phyloP scores from a whole-genome alignment of 2,888 invertebrate genomes.

The Diaphora mendica region DNA sequence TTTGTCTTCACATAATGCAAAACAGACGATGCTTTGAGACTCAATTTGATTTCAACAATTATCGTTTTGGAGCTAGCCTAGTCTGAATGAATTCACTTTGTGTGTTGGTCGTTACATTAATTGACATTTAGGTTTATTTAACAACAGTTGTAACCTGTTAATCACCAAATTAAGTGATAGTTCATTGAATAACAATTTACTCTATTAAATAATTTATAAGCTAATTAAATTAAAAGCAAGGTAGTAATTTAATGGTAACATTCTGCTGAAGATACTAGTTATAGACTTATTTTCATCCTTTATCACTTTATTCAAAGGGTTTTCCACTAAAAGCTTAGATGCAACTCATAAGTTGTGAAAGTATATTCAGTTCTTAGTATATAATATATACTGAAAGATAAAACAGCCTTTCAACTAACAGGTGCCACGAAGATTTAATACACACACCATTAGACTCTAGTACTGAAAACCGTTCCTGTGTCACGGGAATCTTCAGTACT shows the following conservation, averaged over 20 bases:
- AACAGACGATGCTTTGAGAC: slow-evolving; percentile 52
- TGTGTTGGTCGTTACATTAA: slow-evolving; percentile 6
- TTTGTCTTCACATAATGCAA: slow-evolving; percentile 55
- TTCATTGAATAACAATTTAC: background rate
- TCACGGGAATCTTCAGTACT: no score
- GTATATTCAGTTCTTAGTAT: background rate
- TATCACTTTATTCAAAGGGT: background rate
- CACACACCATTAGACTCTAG: background rate
- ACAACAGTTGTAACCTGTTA: background rate
- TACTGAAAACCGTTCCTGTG: background rate
- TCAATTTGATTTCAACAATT: slow-evolving; percentile 54
- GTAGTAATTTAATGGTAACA: background rate
- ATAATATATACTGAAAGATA: background rate
- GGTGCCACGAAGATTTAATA: background rate
- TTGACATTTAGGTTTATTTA: background rate
- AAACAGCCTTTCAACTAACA: background rate
- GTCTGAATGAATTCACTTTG: slow-evolving; percentile 21
- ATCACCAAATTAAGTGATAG: background rate
- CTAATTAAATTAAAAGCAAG: background rate
- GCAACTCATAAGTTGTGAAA: background rate
- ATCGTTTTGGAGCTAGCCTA: slow-evolving; percentile 40
- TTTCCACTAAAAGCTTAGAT: background rate
- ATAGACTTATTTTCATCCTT: background rate
- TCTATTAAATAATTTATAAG: background rate
- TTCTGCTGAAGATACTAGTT: background rate